Percentiles rank a stretch among this genome's conserved stretches.
These are phyloP conservation scores for Catotricha subobsoleta DNA, from an alignment of 2,888 invertebrate genomes.

Conservation along the genomic window DNA sequence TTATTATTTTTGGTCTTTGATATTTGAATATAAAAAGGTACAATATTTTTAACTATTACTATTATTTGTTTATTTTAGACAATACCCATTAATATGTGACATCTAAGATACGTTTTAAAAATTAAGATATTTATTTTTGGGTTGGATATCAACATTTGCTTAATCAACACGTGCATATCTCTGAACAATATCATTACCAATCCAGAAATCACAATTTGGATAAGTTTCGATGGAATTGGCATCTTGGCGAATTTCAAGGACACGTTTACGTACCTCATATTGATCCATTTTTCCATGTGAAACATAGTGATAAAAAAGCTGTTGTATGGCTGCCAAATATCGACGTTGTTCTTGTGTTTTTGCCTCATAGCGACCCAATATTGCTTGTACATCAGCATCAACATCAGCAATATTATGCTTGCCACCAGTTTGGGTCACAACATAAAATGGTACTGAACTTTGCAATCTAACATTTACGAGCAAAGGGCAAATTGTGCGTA, in stretches of 20 bases:
- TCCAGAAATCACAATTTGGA: constrained; percentile 62
- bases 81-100: too few species aligned
- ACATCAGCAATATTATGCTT: constrained; percentile 30
- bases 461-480: constrained; percentile 45
- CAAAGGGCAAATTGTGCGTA: constrained; percentile 63
- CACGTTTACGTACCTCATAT: constrained; percentile 35
- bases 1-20: too few species aligned
- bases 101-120: too few species aligned
- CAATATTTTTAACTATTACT: too few species aligned
- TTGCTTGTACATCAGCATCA: constrained; percentile 58
- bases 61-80: too few species aligned
- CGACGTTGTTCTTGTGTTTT: constrained; percentile 53
- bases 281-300: constrained; percentile 53
- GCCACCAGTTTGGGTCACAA: constrained; percentile 46
- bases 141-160: too few species aligned
- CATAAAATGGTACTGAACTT: constrained; percentile 50
- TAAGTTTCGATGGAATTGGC: constrained; percentile 42
- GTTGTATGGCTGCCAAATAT: constrained; percentile 61
- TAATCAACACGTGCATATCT: constrained; percentile 59
- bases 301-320: constrained; percentile 65
- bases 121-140: too few species aligned
- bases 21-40: too few species aligned
- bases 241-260: constrained; percentile 55
- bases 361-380: constrained; percentile 56
- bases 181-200: constrained; percentile 53